These are phyloP conservation scores for Lutjanus campechanus DNA, from an alignment of 2,797 vertebrate genomes.

Conservation along the genomic window DNA sequence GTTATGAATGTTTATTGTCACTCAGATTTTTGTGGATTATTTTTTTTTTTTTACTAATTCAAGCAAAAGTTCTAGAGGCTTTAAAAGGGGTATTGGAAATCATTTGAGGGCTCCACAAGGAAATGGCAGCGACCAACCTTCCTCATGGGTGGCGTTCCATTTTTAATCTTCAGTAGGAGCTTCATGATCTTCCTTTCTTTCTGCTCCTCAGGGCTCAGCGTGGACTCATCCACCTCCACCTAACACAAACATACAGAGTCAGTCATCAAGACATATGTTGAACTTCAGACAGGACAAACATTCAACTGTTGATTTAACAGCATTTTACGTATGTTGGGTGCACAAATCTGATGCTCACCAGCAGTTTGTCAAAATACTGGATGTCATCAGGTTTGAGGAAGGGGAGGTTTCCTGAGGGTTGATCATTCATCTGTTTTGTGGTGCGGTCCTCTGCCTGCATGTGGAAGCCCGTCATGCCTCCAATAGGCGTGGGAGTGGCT, in stretches of 20 bases:
- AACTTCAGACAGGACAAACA: constrained; percentile 18
- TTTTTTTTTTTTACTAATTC: no score
- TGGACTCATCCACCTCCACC: constrained; percentile 99
- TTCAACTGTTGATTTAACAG: background rate
- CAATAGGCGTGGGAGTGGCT: constrained; percentile 96
- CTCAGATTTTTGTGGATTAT: no score
- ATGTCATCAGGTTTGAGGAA: constrained; percentile 99
- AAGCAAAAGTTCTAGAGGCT: background rate
- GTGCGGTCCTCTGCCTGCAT: constrained; percentile 97
- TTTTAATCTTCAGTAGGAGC: constrained; percentile 98
- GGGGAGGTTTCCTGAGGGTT: constrained; percentile 97
- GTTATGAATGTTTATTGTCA: no score
- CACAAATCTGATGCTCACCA: constrained; percentile 85
- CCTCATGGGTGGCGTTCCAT: constrained; percentile 98
- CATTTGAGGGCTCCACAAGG: background rate
- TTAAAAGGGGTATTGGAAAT: background rate
- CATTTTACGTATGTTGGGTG: background rate
- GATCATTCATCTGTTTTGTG: constrained; percentile 97
- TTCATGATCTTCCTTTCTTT: constrained; percentile 99
- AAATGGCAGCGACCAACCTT: constrained; percentile 82
- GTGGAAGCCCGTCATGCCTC: constrained; percentile 98
- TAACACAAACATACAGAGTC: constrained; percentile 61
- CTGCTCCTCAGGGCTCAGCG: constrained; percentile 97
- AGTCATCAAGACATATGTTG: background rate
- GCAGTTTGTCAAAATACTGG: constrained; percentile 98